Evolutionary conservation across 2,113 vertebrate genomes (phyloP).

Genomic region (Pachyramphus minor): DNA sequence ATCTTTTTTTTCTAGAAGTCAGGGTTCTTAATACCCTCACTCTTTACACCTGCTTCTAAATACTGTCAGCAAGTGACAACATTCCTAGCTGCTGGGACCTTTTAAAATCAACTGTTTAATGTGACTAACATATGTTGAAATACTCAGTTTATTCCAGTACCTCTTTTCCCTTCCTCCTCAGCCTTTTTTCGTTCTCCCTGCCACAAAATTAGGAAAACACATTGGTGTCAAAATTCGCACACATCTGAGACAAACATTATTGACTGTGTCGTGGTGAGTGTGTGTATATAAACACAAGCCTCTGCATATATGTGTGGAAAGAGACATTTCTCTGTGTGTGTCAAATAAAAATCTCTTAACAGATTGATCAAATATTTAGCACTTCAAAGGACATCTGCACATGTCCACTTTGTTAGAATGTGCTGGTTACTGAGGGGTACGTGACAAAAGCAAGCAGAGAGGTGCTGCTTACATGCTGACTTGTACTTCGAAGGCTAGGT

Average conservation of each 20-base stretch:
- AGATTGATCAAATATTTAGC: neutral
- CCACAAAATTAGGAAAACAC: neutral
- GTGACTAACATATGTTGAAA: neutral
- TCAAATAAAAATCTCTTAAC: neutral
- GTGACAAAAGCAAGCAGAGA: neutral
- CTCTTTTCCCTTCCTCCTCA: neutral
- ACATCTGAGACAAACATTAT: neutral
- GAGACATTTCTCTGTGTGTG: neutral
- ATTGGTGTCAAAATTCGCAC: neutral
- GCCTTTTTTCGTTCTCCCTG: neutral
- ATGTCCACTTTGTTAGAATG: neutral
- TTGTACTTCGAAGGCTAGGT: neutral
- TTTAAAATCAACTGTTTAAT: neutral
- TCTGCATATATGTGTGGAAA: neutral
- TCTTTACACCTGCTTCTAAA: neutral
- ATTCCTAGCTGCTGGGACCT: neutral
- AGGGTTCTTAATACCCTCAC: neutral
- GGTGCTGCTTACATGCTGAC: neutral
- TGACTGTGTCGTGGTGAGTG: neutral
- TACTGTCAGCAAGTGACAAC: neutral
- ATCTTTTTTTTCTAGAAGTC: neutral
- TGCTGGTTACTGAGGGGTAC: neutral
- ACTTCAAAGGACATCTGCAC: neutral
- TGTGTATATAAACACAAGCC: neutral
- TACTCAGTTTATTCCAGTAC: neutral